phyloP scores from a whole-genome alignment of 2,888 invertebrate species.

The Drosophila quasianomalipes region DNA sequence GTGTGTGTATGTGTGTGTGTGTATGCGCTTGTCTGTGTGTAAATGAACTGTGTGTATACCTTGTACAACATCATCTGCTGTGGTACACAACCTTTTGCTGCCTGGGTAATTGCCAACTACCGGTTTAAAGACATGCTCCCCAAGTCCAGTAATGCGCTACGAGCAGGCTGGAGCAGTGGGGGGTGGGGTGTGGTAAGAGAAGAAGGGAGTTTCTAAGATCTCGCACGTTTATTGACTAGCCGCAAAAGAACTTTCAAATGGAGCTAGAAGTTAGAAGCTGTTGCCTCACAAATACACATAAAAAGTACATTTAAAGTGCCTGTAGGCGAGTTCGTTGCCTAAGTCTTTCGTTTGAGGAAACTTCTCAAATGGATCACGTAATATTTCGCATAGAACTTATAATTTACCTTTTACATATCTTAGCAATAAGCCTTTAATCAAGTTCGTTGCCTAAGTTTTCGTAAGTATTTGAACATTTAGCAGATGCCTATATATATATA shows the following conservation, averaged over 20 bases:
- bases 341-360: constrained; percentile 63
- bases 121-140: constrained; percentile 72
- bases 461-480: too few relatives aligned
- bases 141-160: constrained; percentile 39
- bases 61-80: constrained; percentile 61
- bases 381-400: constrained; percentile 1
- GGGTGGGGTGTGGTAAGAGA: too few relatives aligned
- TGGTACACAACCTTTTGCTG: constrained; percentile 71
- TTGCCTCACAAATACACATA: constrained; percentile 22
- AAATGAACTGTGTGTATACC: constrained; percentile 23
- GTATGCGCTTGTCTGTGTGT: constrained; percentile 14
- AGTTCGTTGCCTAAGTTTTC: constrained; percentile 16
- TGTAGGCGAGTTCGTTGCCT: constrained; percentile 65
- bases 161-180: neutral
- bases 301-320: constrained; percentile 2
- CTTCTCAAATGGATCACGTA: constrained; percentile 12
- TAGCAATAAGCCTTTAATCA: constrained; percentile 9
- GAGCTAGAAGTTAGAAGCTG: constrained; percentile 33
- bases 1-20: constrained; percentile 16
- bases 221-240: constrained; percentile 55
- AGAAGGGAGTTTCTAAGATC: constrained; percentile 30
- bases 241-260: constrained; percentile 52
- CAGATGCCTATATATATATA: neutral
- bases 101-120: constrained; percentile 78
- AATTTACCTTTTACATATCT: neutral